A percentile compares a stretch with the other conserved stretches of the same genome.
These are phyloP conservation scores for Sebastes ruberrimus DNA, from an alignment of 2,797 vertebrate species.

Conservation along the genomic window DNA sequence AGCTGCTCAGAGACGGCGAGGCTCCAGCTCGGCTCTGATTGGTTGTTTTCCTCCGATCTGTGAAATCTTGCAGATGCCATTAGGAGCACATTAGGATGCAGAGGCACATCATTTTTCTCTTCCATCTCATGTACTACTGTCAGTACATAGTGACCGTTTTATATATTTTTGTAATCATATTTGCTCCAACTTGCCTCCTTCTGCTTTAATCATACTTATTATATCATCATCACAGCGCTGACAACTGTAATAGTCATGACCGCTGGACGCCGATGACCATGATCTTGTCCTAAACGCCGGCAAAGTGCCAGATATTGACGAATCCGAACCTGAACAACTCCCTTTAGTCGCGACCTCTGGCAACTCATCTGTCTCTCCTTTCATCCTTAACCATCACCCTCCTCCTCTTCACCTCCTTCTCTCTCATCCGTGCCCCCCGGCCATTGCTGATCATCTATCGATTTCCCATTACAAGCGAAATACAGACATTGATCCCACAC, in stretches of 20 bases:
- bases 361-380: conserved; percentile 49
- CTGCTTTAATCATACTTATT: not conserved
- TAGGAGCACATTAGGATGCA: too few species aligned
- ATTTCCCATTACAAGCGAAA: conserved; percentile 77
- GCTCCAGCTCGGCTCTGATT: too few species aligned
- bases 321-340: conserved; percentile 51
- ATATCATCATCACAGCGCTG: conserved; percentile 5
- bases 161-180: not conserved
- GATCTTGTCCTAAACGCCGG: conserved; percentile 39
- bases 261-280: conserved; percentile 13
- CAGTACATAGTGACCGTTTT: not conserved
- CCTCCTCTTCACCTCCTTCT: not conserved
- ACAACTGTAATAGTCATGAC: not conserved
- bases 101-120: too few species aligned
- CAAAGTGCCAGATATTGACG: conserved; percentile 51
- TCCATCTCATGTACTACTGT: too few species aligned
- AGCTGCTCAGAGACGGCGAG: too few species aligned
- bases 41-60: too few species aligned
- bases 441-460: conserved; percentile 69
- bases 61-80: too few species aligned
- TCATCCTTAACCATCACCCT: conserved; percentile 29
- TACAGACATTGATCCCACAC: conserved; percentile 73
- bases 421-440: not conserved
- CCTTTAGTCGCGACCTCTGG: conserved; percentile 57
- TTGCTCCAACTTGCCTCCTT: not conserved